Percentiles rank a stretch among this genome's conserved stretches.
phyloP scores from a whole-genome alignment of 2,888 invertebrate species.

The Malacosoma neustria region DNA sequence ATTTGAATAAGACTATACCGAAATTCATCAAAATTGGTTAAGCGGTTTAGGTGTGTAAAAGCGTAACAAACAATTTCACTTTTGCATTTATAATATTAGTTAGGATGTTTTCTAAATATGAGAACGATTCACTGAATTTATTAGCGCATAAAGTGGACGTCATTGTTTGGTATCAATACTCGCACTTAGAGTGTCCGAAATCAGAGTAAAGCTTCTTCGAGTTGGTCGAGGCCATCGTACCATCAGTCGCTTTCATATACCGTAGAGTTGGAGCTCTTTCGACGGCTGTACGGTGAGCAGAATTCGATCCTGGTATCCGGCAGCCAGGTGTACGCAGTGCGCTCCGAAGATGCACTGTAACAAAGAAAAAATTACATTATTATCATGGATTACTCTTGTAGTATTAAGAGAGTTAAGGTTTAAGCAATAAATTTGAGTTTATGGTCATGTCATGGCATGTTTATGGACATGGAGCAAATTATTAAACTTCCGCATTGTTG shows the following conservation, averaged over 20 bases:
- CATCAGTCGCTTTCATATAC: conserved; percentile 71
- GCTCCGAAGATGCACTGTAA: conserved; percentile 68
- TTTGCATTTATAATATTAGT: too few relatives aligned
- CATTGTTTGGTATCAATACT: conserved; percentile 16
- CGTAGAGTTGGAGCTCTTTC: conserved; percentile 63
- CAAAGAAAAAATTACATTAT: conserved; percentile 14
- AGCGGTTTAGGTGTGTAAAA: too few relatives aligned
- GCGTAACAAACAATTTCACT: too few relatives aligned
- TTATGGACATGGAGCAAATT: neutral
- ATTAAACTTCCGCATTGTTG: too few relatives aligned
- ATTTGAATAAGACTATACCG: too few relatives aligned
- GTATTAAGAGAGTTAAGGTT: too few relatives aligned
- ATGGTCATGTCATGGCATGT: neutral
- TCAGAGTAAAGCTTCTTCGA: conserved; percentile 62
- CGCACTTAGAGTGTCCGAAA: conserved; percentile 30
- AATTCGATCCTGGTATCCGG: conserved; percentile 68
- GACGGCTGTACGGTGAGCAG: conserved; percentile 54
- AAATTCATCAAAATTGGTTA: too few relatives aligned
- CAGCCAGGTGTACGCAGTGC: conserved; percentile 72
- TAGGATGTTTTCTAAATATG: too few relatives aligned
- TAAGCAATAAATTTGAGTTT: neutral
- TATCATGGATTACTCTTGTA: too few relatives aligned
- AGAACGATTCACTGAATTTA: too few relatives aligned
- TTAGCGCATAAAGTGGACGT: too few relatives aligned
- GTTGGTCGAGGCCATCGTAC: conserved; percentile 51